A percentile compares a stretch with the other conserved stretches of the same genome.
phyloP scores from a whole-genome alignment of 2,888 invertebrate species.

The Parochlus steinenii region DNA sequence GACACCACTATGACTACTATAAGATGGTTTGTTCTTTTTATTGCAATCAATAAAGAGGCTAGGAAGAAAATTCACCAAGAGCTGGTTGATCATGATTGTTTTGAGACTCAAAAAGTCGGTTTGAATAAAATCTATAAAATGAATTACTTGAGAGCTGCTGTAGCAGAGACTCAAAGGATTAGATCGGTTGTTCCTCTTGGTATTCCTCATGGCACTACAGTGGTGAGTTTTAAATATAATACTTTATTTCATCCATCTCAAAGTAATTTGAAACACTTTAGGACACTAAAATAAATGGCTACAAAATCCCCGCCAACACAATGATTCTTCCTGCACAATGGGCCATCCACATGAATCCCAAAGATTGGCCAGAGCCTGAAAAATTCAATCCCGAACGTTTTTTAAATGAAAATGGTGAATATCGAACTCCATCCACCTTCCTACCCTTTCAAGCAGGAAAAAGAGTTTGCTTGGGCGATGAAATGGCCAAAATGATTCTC shows the following conservation, averaged over 20 bases:
- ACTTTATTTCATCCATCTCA: no score
- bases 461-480: constrained; percentile 70
- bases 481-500: constrained; percentile 55
- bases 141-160: constrained; percentile 51
- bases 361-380: constrained; percentile 49
- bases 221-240: constrained; percentile 36
- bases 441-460: constrained; percentile 72
- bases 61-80: constrained; percentile 44
- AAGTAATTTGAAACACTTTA: no score
- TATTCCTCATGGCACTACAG: constrained; percentile 64
- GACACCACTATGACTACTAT: constrained; percentile 69
- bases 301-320: no score
- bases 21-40: constrained; percentile 64
- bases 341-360: constrained; percentile 59
- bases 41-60: constrained; percentile 48
- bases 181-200: constrained; percentile 68
- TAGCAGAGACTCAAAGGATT: constrained; percentile 63
- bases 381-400: constrained; percentile 53
- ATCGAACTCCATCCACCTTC: constrained; percentile 48
- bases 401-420: constrained; percentile 41
- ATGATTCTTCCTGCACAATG: constrained; percentile 63
- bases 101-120: not conserved
- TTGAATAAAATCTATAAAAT: constrained; percentile 38
- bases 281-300: no score
- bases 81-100: constrained; percentile 22